A percentile compares a stretch with the other conserved stretches of the same genome.
Conservation (phyloP, 1,140 invertebrate genomes). For the Sinonovacula constricta region DNA sequence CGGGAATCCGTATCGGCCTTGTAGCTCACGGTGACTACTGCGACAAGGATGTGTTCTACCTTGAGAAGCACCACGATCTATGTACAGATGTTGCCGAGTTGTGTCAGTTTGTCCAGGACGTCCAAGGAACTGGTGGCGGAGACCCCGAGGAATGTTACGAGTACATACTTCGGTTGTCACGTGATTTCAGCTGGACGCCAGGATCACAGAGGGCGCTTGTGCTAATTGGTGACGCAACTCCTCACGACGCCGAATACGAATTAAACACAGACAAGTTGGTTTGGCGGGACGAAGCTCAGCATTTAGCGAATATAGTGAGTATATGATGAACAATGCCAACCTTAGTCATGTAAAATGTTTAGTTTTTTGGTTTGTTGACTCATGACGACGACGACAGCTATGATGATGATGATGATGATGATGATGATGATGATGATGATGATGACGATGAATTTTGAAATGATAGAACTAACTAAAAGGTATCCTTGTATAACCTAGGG, state of each 20-base stretch:
- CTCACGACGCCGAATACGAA: slow-evolving; percentile 67
- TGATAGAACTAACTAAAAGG: too few relatives aligned
- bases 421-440: too few relatives aligned
- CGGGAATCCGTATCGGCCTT: slow-evolving; percentile 64
- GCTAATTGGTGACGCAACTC: slow-evolving; percentile 74
- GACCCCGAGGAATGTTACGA: slow-evolving; percentile 73
- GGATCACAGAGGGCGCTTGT: slow-evolving; percentile 66
- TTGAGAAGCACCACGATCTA: slow-evolving; percentile 69
- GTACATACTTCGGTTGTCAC: slow-evolving; percentile 63
- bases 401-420: too few relatives aligned
- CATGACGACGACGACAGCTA: too few relatives aligned
- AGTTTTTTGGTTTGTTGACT: too few relatives aligned
- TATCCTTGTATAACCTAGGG: too few relatives aligned
- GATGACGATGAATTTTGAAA: too few relatives aligned
- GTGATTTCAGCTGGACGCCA: slow-evolving; percentile 65
- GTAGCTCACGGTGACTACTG: slow-evolving; percentile 75
- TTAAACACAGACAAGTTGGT: slow-evolving; percentile 66
- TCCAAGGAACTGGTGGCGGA: slow-evolving; percentile 66
- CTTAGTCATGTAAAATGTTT: too few relatives aligned
- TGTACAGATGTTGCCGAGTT: slow-evolving; percentile 61
- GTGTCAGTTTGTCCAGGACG: slow-evolving; percentile 66
- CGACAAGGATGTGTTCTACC: slow-evolving; percentile 66
- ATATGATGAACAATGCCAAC: too few relatives aligned
- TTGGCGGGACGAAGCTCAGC: slow-evolving; percentile 67
- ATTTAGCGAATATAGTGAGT: slow-evolving; percentile 38